These are phyloP conservation scores for Martes martes DNA, from an alignment of 2,113 vertebrate species.

Conservation along the genomic window DNA sequence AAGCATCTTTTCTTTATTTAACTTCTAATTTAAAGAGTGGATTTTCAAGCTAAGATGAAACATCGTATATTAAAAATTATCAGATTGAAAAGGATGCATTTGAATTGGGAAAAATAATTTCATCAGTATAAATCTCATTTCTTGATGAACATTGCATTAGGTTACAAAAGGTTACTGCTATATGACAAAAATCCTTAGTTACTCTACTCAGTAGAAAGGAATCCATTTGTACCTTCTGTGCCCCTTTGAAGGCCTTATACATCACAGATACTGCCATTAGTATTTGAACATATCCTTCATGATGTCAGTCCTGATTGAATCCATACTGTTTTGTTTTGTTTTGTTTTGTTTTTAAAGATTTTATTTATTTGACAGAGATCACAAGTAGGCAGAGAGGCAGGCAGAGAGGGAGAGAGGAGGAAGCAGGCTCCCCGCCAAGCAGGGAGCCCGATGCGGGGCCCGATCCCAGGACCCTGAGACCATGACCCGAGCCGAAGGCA, in stretches of 20 bases:
- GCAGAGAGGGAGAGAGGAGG: too few relatives aligned
- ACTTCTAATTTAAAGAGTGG: conserved; percentile 18
- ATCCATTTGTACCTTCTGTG: not conserved
- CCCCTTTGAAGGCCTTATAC: not conserved
- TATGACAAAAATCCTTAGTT: not conserved
- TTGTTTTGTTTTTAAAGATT: too few relatives aligned
- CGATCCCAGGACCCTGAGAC: too few relatives aligned
- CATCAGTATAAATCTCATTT: not conserved
- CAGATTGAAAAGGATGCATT: not conserved
- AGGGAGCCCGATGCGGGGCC: too few relatives aligned
- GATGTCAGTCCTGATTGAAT: not conserved
- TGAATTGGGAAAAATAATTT: conserved; percentile 33
- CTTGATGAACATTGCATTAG: not conserved
- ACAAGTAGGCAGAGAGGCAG: too few relatives aligned
- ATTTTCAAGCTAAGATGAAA: conserved; percentile 44
- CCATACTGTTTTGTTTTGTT: not conserved
- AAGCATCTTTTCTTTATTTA: conserved; percentile 47
- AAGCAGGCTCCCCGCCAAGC: too few relatives aligned
- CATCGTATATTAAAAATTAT: not conserved
- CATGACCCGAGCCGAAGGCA: too few relatives aligned
- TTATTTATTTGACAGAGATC: too few relatives aligned
- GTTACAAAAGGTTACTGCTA: not conserved
- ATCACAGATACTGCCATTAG: not conserved
- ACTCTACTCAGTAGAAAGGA: not conserved
- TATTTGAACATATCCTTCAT: conserved; percentile 32